These are phyloP conservation scores for Clytia hemisphaerica DNA, from an alignment of 30 jellyfish, hydroid and myxozoan genomes.

Conservation along the genomic window DNA sequence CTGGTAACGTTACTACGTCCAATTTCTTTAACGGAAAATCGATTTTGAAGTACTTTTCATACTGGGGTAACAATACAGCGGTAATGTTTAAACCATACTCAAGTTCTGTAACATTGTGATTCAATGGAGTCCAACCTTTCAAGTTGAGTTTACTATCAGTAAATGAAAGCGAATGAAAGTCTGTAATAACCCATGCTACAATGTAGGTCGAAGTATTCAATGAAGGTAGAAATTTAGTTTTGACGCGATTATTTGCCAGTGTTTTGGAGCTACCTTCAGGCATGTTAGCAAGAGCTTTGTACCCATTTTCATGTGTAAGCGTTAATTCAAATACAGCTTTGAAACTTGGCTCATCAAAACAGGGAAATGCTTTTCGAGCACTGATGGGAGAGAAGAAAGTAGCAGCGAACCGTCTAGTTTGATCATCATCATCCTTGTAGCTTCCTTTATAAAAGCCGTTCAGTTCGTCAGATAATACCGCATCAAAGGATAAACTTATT, in stretches of 20 bases:
- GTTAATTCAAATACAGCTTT: constrained; percentile 61
- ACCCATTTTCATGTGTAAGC: constrained; percentile 51
- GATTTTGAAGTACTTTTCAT: constrained; percentile 42
- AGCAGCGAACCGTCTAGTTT: constrained; percentile 50
- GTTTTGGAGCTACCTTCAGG: constrained; percentile 33
- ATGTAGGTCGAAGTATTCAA: constrained; percentile 82
- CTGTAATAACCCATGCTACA: constrained; percentile 56
- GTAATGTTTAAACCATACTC: constrained; percentile 51
- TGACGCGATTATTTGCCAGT: background rate
- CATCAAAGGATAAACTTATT: constrained; percentile 24
- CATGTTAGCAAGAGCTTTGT: constrained; percentile 73
- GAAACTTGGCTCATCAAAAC: constrained; percentile 92
- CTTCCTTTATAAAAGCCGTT: constrained; percentile 45
- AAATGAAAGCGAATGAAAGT: constrained; percentile 28
- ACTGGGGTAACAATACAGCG: constrained; percentile 36
- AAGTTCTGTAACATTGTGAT: constrained; percentile 26
- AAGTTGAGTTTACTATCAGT: constrained; percentile 29
- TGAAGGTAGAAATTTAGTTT: constrained; percentile 38
- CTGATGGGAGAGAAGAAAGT: constrained; percentile 77
- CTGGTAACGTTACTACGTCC: constrained; percentile 71
- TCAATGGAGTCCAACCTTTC: constrained; percentile 77
- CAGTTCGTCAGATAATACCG: constrained; percentile 32
- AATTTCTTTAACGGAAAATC: constrained; percentile 57
- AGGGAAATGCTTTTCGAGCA: constrained; percentile 87
- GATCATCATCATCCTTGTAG: constrained; percentile 16